Evolutionary conservation across 2,113 vertebrate genomes (phyloP).

Genomic region (Hemicordylus capensis): DNA sequence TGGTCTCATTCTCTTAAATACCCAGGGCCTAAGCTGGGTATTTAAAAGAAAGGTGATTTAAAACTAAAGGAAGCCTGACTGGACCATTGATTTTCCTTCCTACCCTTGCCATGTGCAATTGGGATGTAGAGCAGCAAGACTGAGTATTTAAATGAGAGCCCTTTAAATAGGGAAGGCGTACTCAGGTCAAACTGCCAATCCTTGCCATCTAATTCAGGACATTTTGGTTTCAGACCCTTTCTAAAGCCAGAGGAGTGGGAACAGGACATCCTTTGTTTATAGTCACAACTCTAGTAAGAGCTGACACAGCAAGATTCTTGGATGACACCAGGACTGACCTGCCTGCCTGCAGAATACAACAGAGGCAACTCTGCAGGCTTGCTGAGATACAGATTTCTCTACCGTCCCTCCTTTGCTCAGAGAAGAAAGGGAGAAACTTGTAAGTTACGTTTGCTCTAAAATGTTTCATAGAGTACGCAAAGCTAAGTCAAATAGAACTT

Average conservation of each 20-base stretch:
- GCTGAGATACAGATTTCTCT: background rate
- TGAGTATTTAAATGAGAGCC: background rate
- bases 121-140: background rate
- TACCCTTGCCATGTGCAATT: too few species aligned
- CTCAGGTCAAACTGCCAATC: background rate
- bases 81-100: background rate
- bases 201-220: background rate
- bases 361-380: background rate
- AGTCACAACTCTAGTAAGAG: background rate
- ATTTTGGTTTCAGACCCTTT: background rate
- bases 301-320: background rate
- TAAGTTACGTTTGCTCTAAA: background rate
- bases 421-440: background rate
- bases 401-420: background rate
- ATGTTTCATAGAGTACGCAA: background rate
- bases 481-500: background rate
- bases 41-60: background rate
- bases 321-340: background rate
- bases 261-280: background rate
- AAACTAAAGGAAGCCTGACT: background rate
- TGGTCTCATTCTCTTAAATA: too few species aligned
- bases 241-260: background rate
- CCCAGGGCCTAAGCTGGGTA: background rate
- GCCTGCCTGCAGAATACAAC: background rate
- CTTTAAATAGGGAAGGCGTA: background rate